Conservation (phyloP, 2,888 invertebrate genomes). For the Metallyticus violacea region DNA sequence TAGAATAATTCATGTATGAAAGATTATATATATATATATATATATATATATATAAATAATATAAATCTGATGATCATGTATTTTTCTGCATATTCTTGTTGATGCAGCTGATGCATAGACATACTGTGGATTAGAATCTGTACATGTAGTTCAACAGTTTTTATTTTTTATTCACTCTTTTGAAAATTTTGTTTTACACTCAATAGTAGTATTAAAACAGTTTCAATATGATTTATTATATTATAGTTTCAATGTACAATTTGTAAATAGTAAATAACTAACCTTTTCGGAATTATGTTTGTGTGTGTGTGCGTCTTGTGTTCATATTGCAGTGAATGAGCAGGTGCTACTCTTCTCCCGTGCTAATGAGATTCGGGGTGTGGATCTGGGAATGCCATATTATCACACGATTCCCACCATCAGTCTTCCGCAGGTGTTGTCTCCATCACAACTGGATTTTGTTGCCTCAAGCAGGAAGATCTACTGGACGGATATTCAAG, state of each 20-base stretch:
- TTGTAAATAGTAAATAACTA: not conserved
- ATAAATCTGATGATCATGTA: too few species aligned
- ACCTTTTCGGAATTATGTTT: slow-evolving; percentile 28
- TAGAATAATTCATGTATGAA: too few species aligned
- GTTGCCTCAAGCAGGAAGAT: slow-evolving; percentile 62
- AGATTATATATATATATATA: too few species aligned
- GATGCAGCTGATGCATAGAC: too few species aligned
- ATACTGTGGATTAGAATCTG: too few species aligned
- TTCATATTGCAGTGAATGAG: slow-evolving; percentile 59
- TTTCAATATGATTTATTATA: too few species aligned
- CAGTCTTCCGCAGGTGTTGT: slow-evolving; percentile 65
- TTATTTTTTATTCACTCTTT: too few species aligned
- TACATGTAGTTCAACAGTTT: too few species aligned
- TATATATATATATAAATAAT: too few species aligned
- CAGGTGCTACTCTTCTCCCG: slow-evolving; percentile 74
- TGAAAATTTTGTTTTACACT: too few species aligned
- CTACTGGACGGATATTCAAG: slow-evolving; percentile 75
- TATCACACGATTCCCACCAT: slow-evolving; percentile 81
- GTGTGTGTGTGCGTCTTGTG: slow-evolving; percentile 33
- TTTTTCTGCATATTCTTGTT: too few species aligned
- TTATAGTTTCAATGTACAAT: not conserved
- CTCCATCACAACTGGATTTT: slow-evolving; percentile 69
- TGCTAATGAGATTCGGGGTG: slow-evolving; percentile 76
- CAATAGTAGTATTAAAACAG: too few species aligned
- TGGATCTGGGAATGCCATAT: slow-evolving; percentile 72